Percentiles rank a stretch among this genome's conserved stretches.
Conservation (phyloP, 2,888 invertebrate genomes). For the Unio delphinus region DNA sequence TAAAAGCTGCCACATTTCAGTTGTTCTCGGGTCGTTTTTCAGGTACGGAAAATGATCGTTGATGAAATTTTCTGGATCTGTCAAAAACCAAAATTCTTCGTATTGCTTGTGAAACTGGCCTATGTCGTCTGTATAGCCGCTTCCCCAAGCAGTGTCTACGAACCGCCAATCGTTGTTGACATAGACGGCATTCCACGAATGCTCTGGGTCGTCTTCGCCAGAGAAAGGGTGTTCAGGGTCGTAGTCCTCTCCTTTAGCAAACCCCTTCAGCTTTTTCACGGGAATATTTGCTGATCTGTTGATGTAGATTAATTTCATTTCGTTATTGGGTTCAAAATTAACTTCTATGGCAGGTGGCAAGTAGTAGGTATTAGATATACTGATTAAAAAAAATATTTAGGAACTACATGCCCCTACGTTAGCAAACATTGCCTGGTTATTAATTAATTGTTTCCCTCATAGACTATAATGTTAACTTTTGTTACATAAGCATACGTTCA, state of each 20-base stretch:
- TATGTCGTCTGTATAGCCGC: constrained; percentile 33
- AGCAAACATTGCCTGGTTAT: no score
- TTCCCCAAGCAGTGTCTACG: constrained; percentile 44
- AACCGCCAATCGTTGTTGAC: constrained; percentile 39
- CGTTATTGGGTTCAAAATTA: no score
- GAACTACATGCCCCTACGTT: no score
- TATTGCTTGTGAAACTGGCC: constrained; percentile 27
- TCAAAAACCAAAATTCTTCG: constrained; percentile 43
- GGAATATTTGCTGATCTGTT: constrained; percentile 27
- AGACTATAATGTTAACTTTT: no score
- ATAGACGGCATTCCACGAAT: constrained; percentile 42
- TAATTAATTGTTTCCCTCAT: no score
- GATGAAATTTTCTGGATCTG: constrained; percentile 41
- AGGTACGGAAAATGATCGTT: constrained; percentile 40
- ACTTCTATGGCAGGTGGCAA: no score
- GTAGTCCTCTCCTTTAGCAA: constrained; percentile 33
- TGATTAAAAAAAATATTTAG: no score
- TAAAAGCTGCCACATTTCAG: constrained; percentile 38
- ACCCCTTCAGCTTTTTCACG: constrained; percentile 36
- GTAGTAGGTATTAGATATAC: no score
- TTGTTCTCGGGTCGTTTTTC: constrained; percentile 31
- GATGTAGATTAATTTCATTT: no score
- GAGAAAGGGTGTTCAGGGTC: constrained; percentile 35
- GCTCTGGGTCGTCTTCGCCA: constrained; percentile 29
- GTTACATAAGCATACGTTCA: no score